These are phyloP conservation scores for Meandrusa payeni DNA, from an alignment of 2,888 invertebrate genomes.

Conservation along the genomic window DNA sequence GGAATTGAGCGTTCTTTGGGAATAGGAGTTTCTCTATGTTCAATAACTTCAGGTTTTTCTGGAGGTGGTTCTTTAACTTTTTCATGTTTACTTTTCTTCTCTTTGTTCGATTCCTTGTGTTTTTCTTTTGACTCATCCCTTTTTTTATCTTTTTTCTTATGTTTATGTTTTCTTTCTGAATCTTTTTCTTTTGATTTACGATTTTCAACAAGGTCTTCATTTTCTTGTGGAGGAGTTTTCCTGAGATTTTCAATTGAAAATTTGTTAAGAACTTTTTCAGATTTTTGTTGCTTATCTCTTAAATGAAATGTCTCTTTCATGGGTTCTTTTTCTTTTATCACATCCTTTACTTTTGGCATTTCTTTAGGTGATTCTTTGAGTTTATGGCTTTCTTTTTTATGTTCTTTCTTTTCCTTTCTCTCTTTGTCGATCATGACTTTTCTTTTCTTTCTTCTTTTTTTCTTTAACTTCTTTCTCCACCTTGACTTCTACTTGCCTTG, in stretches of 20 bases:
- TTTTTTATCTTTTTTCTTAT: conserved; percentile 85
- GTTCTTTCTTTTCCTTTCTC: conserved; percentile 78
- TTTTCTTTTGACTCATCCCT: conserved; percentile 83
- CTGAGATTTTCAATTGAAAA: conserved; percentile 73
- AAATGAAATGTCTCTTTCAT: conserved; percentile 52
- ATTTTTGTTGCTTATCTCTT: conserved; percentile 62
- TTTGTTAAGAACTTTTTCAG: conserved; percentile 66
- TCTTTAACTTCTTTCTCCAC: conserved; percentile 75
- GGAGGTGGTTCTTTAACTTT: conserved; percentile 68
- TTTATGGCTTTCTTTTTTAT: conserved; percentile 80
- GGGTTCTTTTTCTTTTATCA: conserved; percentile 57
- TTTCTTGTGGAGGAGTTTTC: conserved; percentile 68
- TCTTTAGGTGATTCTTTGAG: conserved; percentile 56
- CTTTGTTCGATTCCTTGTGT: conserved; percentile 78
- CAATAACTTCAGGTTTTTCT: conserved; percentile 74
- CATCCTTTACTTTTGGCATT: conserved; percentile 52
- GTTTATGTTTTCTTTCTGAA: conserved; percentile 79
- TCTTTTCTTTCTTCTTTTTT: conserved; percentile 82
- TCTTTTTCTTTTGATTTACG: conserved; percentile 76
- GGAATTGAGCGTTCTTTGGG: conserved; percentile 59
- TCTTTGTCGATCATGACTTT: conserved; percentile 84
- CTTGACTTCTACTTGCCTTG: conserved; percentile 77
- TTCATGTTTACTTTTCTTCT: conserved; percentile 79
- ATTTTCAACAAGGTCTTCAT: conserved; percentile 53
- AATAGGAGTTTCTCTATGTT: conserved; percentile 63